Evolutionary conservation across 2,888 invertebrate genomes (phyloP), one percentile per base, ranked within the genome.

Genomic region (Imbricaverruca yamaguchii): DNA sequence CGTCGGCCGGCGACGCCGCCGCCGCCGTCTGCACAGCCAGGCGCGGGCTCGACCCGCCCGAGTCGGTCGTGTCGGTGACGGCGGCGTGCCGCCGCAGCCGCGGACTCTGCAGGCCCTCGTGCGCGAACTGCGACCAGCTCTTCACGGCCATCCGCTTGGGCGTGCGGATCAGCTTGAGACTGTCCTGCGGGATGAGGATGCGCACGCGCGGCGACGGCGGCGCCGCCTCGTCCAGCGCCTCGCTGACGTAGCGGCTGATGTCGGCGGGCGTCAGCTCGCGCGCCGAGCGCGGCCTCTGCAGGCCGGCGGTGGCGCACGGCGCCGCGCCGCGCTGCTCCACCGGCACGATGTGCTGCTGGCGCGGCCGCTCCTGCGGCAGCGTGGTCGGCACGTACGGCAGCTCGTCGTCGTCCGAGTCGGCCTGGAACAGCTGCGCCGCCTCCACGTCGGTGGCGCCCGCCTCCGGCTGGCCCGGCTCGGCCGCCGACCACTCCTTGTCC

Each of bases 381-480:
- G 95, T 95, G n/a, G 95, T 95, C 82, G 95, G 95, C 85, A 95
- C 91, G 87, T 94, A 95, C 3, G 95, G 95, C 86, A 95, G 89
- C 87, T 94, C 94, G 13, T 84, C 85, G 18, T 85, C 85, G 85
- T 94, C 94, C 86, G 94, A 93, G 67, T 94, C 94, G 86, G 94
- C 94, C 86, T 94, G 92, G 82, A 92, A 89, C 79, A 95, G 94
- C 77, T 95, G 89, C 3, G 82, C 83, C 61, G 69, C 69, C 69
- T 83, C 83, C 61, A 82, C 83, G 81, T 84, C 84, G 6, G 82
- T 80, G 63, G 83, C 83, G 25, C 81, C 82, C 83, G 93, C 90
- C 87, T 95, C 95, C 80, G 91, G 88, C 85, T 92, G 92, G 84
- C 90, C 89, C 53, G 89, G 90, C 81, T 91, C 91, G 84, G 83